These are phyloP conservation scores for Ylistrum balloti DNA, from an alignment of 1,140 invertebrate species.

Conservation along the genomic window DNA sequence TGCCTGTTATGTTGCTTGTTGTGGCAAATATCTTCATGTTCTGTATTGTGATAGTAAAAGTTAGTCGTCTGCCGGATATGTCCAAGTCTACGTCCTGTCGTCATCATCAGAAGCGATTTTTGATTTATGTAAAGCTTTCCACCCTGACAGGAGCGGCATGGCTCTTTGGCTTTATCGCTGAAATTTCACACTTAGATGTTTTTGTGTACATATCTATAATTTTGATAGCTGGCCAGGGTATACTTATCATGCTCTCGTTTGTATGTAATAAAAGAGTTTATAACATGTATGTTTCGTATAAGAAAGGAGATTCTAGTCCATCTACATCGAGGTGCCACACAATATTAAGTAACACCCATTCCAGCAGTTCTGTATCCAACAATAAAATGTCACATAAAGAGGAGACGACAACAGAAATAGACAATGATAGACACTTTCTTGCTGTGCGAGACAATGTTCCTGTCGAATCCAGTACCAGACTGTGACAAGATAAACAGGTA, in stretches of 20 bases:
- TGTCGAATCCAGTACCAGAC: not conserved
- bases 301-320: not conserved
- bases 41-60: conserved; percentile 36
- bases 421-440: not conserved
- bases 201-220: conserved; percentile 49
- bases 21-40: conserved; percentile 50
- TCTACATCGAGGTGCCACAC: not conserved
- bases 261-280: conserved; percentile 53
- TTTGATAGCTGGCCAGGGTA: conserved; percentile 42
- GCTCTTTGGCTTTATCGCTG: conserved; percentile 53
- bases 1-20: conserved; percentile 50
- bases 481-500: too few relatives aligned
- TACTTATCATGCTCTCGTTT: conserved; percentile 55
- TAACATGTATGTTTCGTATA: not conserved
- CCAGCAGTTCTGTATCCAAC: not conserved
- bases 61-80: conserved; percentile 41
- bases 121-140: conserved; percentile 53
- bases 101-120: conserved; percentile 43
- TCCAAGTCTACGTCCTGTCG: not conserved
- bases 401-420: not conserved
- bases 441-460: not conserved
- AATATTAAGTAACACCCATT: not conserved
- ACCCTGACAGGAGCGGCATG: conserved; percentile 54
- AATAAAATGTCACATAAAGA: not conserved
- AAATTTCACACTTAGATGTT: not conserved